Conservation (phyloP, 1,140 invertebrate species). For the Caenorhabditis elegans region DNA sequence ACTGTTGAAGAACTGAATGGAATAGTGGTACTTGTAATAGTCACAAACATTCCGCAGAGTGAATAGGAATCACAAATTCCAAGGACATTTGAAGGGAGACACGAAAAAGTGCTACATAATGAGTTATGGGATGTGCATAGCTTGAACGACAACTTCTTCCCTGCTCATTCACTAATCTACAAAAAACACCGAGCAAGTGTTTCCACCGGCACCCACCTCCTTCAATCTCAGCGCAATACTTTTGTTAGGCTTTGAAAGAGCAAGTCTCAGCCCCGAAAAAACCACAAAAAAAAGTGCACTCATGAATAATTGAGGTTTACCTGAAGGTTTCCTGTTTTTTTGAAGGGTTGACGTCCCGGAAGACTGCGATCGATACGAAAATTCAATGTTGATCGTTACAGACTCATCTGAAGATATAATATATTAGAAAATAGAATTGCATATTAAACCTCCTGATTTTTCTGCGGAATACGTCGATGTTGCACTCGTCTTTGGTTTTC, state of each 20-base stretch:
- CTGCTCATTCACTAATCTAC: conserved; percentile 15
- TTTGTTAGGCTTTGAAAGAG: neutral
- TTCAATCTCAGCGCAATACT: neutral
- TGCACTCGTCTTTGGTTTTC: neutral
- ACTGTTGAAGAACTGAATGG: neutral
- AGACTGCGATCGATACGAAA: conserved; percentile 8
- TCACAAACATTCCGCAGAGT: conserved; percentile 16
- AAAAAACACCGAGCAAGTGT: conserved; percentile 20
- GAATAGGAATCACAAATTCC: conserved; percentile 4
- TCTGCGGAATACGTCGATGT: neutral
- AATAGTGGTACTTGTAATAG: conserved; percentile 6
- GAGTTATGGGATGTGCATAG: conserved; percentile 27
- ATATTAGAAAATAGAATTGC: too few species aligned
- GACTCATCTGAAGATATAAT: neutral
- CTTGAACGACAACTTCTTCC: neutral
- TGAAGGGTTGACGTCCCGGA: conserved; percentile 20
- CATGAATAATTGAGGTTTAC: conserved; percentile 30
- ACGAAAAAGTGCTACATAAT: conserved; percentile 33
- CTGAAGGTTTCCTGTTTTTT: conserved; percentile 25
- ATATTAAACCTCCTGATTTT: neutral
- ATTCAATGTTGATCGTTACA: neutral
- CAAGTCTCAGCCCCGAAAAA: too few species aligned
- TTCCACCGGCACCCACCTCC: neutral
- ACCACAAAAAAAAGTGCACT: neutral
- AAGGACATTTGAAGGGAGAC: neutral